Evolutionary conservation across 2,888 invertebrate genomes (phyloP).

Genomic region (Spilarctia lutea): DNA sequence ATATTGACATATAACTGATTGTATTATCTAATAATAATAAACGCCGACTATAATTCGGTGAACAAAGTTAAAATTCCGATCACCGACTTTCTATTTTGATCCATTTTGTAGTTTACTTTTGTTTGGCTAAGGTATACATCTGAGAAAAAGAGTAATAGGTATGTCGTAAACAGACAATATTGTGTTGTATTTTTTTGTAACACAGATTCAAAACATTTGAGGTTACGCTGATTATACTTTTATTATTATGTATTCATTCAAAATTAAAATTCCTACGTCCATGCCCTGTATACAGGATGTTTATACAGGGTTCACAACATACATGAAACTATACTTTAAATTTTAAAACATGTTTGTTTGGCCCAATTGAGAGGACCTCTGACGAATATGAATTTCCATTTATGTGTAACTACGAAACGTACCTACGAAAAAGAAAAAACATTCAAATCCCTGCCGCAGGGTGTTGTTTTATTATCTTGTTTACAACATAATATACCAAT

Average conservation of each 20-base stretch:
- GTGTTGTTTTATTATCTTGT: background rate
- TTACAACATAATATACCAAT: background rate
- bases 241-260: slow-evolving; percentile 5
- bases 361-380: background rate
- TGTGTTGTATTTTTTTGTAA: background rate
- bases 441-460: background rate
- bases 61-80: background rate
- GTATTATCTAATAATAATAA: background rate
- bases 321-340: slow-evolving; percentile 5
- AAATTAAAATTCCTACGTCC: slow-evolving; percentile 12
- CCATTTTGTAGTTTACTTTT: too few relatives aligned
- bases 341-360: slow-evolving; percentile 16
- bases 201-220: slow-evolving; percentile 2
- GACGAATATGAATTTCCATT: background rate
- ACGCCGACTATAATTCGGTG: background rate
- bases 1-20: background rate
- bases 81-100: too few relatives aligned
- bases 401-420: too few relatives aligned
- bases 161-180: background rate
- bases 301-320: background rate
- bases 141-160: background rate
- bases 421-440: background rate
- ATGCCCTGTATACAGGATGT: slow-evolving; percentile 13
- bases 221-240: background rate
- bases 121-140: too few relatives aligned